phyloP scores from a whole-genome alignment of 1,140 invertebrate species.

The Philotrypesis tridentata region DNA sequence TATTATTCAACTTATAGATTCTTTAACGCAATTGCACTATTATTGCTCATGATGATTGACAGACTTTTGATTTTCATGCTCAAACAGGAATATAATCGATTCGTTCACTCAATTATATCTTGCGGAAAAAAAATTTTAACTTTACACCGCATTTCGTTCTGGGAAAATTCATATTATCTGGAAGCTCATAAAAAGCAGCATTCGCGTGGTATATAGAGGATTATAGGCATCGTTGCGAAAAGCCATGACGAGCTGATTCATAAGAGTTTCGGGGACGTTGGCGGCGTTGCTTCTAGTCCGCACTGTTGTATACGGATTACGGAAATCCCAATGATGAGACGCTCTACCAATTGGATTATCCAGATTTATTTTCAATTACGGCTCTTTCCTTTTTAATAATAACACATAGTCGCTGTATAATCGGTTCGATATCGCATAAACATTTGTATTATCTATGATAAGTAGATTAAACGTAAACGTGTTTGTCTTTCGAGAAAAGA shows the following conservation, averaged over 20 bases:
- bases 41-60: no score
- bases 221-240: not conserved
- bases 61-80: no score
- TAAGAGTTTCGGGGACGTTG: not conserved
- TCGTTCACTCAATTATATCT: no score
- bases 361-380: not conserved
- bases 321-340: not conserved
- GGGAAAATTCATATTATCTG: not conserved
- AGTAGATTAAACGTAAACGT: not conserved
- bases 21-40: no score
- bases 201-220: not conserved
- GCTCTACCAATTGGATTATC: not conserved
- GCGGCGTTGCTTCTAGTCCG: not conserved
- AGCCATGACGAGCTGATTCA: slow-evolving; percentile 15
- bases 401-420: not conserved
- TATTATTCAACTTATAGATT: not conserved
- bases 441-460: not conserved
- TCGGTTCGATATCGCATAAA: not conserved
- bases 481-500: not conserved
- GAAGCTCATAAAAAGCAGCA: slow-evolving; percentile 1
- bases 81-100: no score
- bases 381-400: not conserved
- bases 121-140: no score
- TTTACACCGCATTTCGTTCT: not conserved
- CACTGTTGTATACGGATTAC: not conserved